A percentile compares a stretch with the other conserved stretches of the same genome.
phyloP scores from a whole-genome alignment of 2,113 vertebrate genomes.

The Rhipidura dahli region DNA sequence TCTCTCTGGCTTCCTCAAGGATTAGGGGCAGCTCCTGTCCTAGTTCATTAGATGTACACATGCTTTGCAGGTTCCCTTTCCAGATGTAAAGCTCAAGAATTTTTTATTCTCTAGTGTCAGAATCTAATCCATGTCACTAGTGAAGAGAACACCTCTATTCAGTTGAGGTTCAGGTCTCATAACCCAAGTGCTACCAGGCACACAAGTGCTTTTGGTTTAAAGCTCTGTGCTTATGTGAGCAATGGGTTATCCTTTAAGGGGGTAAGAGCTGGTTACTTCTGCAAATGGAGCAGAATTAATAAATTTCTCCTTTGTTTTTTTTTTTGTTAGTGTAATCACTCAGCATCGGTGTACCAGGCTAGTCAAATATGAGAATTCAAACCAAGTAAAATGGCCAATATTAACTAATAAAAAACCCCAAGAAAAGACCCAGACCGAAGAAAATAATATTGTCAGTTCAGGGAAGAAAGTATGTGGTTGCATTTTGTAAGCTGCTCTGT shows the following conservation, averaged over 20 bases:
- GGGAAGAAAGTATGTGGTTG: background rate
- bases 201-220: background rate
- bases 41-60: background rate
- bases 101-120: background rate
- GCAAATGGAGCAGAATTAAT: background rate
- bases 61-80: background rate
- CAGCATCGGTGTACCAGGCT: background rate
- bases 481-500: background rate
- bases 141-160: background rate
- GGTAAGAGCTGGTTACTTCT: background rate
- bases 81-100: background rate
- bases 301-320: background rate
- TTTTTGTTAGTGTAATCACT: background rate
- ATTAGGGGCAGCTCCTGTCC: background rate
- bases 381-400: background rate
- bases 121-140: background rate
- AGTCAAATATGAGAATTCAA: background rate
- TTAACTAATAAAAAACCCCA: background rate
- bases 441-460: background rate
- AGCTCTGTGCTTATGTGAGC: background rate
- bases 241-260: background rate
- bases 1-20: background rate
- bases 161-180: background rate
- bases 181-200: background rate
- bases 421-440: background rate